These are phyloP conservation scores for Dendrolimus punctatus DNA, from an alignment of 1,140 invertebrate genomes.

Conservation along the genomic window DNA sequence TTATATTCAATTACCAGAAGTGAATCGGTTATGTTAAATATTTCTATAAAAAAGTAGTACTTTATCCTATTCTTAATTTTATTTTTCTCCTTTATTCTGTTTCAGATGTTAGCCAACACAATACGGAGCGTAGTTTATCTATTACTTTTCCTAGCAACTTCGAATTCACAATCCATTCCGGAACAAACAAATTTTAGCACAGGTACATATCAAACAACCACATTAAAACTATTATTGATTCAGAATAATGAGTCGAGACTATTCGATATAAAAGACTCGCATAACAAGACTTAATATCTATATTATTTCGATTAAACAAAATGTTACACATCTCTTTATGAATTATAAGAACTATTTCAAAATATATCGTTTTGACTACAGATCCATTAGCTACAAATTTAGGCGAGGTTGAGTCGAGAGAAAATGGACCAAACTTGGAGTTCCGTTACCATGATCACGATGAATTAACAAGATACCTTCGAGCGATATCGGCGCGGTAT, in stretches of 20 bases:
- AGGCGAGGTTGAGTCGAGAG: constrained; percentile 43
- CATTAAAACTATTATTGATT: too few relatives aligned
- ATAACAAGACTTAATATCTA: too few relatives aligned
- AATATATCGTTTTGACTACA: constrained; percentile 8
- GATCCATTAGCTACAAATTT: constrained; percentile 29
- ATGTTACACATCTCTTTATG: too few relatives aligned
- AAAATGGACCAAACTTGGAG: constrained; percentile 71
- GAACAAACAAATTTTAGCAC: background rate
- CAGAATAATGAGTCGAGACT: too few relatives aligned
- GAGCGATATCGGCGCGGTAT: constrained; percentile 83
- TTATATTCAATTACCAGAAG: too few relatives aligned
- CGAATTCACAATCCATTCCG: constrained; percentile 1
- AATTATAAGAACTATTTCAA: too few relatives aligned
- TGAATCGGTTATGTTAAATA: too few relatives aligned
- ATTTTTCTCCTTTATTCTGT: background rate
- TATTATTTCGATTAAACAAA: too few relatives aligned
- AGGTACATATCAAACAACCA: too few relatives aligned
- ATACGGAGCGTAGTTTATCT: background rate
- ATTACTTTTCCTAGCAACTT: background rate
- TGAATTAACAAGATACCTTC: constrained; percentile 87
- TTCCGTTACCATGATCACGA: constrained; percentile 94
- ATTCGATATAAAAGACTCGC: too few relatives aligned
- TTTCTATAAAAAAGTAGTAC: too few relatives aligned
- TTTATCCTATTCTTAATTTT: too few relatives aligned
- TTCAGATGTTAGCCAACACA: background rate